Evolutionary conservation across 2,888 invertebrate genomes (phyloP), one percentile per base, ranked within the genome.

Genomic region (Orthosia gothica): DNA sequence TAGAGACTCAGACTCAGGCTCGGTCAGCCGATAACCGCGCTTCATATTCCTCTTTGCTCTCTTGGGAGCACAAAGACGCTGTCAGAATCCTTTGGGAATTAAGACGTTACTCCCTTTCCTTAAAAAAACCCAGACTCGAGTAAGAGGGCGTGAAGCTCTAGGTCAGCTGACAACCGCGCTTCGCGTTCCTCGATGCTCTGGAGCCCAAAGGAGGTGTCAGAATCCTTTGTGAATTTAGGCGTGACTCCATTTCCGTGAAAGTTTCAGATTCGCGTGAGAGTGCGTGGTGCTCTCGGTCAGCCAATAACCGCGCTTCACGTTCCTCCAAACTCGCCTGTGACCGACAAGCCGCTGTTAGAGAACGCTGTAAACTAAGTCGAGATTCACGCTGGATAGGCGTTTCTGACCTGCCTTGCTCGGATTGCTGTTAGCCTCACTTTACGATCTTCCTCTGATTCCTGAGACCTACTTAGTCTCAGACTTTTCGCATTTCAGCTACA

Each of bases 371-470:
- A 47, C 26, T n/a, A 50, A 64, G 26, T 64, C 50, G 50, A 63
- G 12, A 63, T 7, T 32, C 50, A 18, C 23, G 26, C 12, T 50
- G 26, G 7, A 18, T 32, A 50, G 50, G 63, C 63, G 50, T 63
- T 63, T 63, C 26, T 63, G 50, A 50, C 50, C 12, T 63, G 26
- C 13, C 26, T 26, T 63, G 63, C 63, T 63, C 50, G n/a, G 0
- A 26, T 50, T 63, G 50, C 63, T 63, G 50, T 50, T 50, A 50
- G n/a, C 23, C 63, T 26, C 26, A 26, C 26, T 26, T 26, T 3
- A 26, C 26, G 26, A 2, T 26, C 26, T 26, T 26, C 26, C 3
- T 26, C 26, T 26, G 26, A 26, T 26, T 26, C 26, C 26, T 26
- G 26, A 26, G 26, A 26, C 26, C 26, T 26, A 26, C 26, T 26